Base-by-base conservation (phyloP, 2,797 vertebrate species). In the Lates japonicus region DNA sequence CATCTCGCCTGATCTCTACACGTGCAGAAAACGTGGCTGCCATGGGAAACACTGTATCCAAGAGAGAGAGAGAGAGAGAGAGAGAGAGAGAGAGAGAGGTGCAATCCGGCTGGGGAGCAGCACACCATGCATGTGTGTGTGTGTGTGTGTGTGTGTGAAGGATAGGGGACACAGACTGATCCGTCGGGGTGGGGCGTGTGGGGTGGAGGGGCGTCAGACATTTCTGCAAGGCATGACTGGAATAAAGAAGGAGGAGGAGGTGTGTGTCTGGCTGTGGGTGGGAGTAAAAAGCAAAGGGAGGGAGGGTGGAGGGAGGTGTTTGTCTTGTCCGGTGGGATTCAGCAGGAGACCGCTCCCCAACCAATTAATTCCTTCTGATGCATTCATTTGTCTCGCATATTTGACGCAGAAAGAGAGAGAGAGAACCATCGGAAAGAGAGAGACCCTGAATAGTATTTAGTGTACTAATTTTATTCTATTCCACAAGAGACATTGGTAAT, bases 321-420 rank as follows among this genome's bases (percentile, higher is more conserved):
- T 91, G 91, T 91, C 86, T 94, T 94, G 90, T 92, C 87, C 90
- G 85, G 90, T 92, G 93, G 93, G 92, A 92, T 86, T 63, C 78
- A 92, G 90, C 93, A 89, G 88, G 91, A 92, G 93, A 86, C 92
- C 90, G 91, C 92, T 93, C 87, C 90, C 90, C 94, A 94, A 95
- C 93, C 94, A 95, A 95, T 95, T 95, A 94, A 95, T 95, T 95
- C 91, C 89, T 93, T 90, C 92, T 95, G 93, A 93, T 94, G 93
- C 93, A 81, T 94, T 95, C 91, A 93, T 95, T 93, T 93, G 90
- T 94, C 87, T 92, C 19, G 64, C 87, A 88, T 90, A 89, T 87
- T 86, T 91, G 91, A 92, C 33, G 71, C n/a, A 92, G 87, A 74
- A 70, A 44, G 61, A 83, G 65, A 76, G 69, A 67, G 54, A 70